A percentile compares a stretch with the other conserved stretches of the same genome.
Evolutionary conservation across 2,113 vertebrate genomes (phyloP).

Genomic region (Apodemus sylvaticus): DNA sequence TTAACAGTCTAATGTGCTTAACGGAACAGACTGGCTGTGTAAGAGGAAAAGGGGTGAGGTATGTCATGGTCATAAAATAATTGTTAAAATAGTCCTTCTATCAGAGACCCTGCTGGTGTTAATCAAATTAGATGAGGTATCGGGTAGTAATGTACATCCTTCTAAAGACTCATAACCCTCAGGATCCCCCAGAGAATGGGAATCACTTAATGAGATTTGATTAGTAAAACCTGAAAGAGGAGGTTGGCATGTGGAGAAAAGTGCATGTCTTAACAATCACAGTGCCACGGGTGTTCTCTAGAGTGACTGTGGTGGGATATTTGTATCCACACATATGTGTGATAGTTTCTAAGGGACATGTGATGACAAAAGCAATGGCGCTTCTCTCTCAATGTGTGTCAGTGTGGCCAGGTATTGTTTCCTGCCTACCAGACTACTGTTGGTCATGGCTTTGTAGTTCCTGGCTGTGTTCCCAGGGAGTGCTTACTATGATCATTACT

Average conservation of each 20-base stretch:
- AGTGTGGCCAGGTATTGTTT: background rate
- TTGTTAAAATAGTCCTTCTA: background rate
- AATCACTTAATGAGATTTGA: background rate
- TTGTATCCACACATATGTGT: background rate
- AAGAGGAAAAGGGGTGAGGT: background rate
- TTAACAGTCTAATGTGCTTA: background rate
- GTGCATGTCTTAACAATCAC: background rate
- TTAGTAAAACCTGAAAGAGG: background rate
- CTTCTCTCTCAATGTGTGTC: background rate
- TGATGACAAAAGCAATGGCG: background rate
- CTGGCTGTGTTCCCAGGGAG: background rate
- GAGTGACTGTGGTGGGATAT: accelerated
- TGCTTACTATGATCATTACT: background rate
- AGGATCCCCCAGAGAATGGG: background rate
- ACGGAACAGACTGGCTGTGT: background rate
- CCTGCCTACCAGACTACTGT: background rate
- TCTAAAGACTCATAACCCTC: background rate
- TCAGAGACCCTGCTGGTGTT: background rate
- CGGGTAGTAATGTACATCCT: background rate
- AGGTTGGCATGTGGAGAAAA: background rate
- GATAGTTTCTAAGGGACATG: background rate
- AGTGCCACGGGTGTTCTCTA: background rate
- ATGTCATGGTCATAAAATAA: background rate
- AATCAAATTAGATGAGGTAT: background rate
- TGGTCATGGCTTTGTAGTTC: background rate